phyloP scores from a whole-genome alignment of 2,888 invertebrate species.

The Thelaira solivaga region DNA sequence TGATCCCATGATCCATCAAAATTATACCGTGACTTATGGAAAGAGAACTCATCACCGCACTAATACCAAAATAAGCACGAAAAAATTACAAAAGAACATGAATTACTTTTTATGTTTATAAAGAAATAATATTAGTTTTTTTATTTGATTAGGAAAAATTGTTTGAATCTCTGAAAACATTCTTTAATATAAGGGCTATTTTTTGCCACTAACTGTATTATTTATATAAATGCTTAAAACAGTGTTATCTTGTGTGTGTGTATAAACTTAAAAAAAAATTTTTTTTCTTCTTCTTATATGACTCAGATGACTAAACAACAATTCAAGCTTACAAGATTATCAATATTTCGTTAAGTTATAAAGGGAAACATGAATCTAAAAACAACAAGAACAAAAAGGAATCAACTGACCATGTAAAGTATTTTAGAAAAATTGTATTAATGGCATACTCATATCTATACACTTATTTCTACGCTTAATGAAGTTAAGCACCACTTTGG shows the following conservation, averaged over 20 bases:
- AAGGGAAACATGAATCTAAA: background rate
- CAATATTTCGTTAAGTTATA: constrained; percentile 66
- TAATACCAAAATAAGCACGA: no score
- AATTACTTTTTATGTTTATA: no score
- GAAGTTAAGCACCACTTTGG: constrained; percentile 58
- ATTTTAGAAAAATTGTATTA: background rate
- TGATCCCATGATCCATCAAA: no score
- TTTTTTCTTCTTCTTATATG: constrained; percentile 64
- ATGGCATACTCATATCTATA: background rate
- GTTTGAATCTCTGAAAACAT: no score
- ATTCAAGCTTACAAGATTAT: constrained; percentile 73
- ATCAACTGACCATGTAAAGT: constrained; percentile 48
- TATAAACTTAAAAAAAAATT: background rate
- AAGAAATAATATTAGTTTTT: no score
- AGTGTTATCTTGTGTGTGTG: background rate
- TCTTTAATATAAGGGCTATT: no score
- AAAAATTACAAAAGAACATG: no score
- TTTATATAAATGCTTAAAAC: background rate
- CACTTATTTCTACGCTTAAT: constrained; percentile 41
- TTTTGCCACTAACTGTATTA: constrained; percentile 4
- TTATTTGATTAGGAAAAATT: no score
- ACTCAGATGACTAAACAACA: constrained; percentile 71
- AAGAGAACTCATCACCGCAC: no score
- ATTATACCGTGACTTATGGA: no score
- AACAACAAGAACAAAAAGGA: constrained; percentile 3